Evolutionary conservation across 2,888 invertebrate genomes (phyloP), one percentile per base, ranked within the genome.

Genomic region (Netelia inedita): DNA sequence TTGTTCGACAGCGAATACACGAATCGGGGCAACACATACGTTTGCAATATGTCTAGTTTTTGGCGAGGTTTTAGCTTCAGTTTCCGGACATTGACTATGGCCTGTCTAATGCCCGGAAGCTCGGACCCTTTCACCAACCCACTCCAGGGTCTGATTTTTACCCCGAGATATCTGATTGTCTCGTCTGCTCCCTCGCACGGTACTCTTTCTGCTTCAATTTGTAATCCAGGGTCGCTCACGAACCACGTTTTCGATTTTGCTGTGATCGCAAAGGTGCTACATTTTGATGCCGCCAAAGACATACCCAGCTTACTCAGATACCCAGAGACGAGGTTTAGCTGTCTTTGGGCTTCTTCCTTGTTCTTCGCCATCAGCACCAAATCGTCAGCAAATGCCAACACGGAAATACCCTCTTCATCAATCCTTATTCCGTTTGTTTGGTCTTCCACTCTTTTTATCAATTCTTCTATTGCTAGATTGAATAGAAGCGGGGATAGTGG

Each of bases 381-480:
- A 16, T 89, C 88, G 57, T 89, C 89, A 0, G 88, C 88, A 8
- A 89, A 89, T 0, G 86, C 88, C 1, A 88, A 9, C 0, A 80
- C 68, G 0, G 86, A 2, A 0, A 87, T 8, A 0, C 69, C 66
- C 0, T 9, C 8, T 0, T 21, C 57, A 0, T 63, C 79, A 0
- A 80, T 2, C 0, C 11, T 28, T 0, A 75, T 35, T 0, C 88
- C 86, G 2, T 3, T 3, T 0, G 76, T 65, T 0, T 43, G 0
- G 0, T 57, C 5, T 0, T 72, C 9, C 0, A 91, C 68, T 43
- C 79, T 83, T 0, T 89, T 90, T 0, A 92, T 87, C 1, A 92
- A 10, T 0, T 89, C 41, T 21, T 92, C 91, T 0, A 91, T 71
- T 0, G 88, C 66, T 3, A 85, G 11, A 1, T 85, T 85, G n/a